These are phyloP conservation scores for zebrafish (Danio rerio) DNA, from an alignment of 2,113 vertebrate species.

Conservation along the genomic window GRCz12tu NC_133199.1:27848501-27849000, in stretches of 20 bases:
- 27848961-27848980: conserved; percentile 22
- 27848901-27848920: conserved; percentile 94
- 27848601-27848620: conserved; percentile 99
- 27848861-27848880: conserved; percentile 84
- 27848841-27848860: conserved; percentile 92
- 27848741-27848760: conserved; percentile 36
- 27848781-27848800: conserved; percentile 22
- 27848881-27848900: conserved; percentile 97
- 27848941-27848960: conserved; percentile 57
- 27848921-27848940: conserved; percentile 76
- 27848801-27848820: conserved; percentile 81
- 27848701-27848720: conserved; percentile 35
- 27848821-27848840: conserved; percentile 99
- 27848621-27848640: conserved; percentile 99
- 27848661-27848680: conserved; percentile 99
- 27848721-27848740: conserved; percentile 63
- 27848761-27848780: conserved; percentile 24
- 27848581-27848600: conserved; percentile 99
- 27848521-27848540: conserved; percentile 99
- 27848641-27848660: conserved; percentile 99
- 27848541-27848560: conserved; percentile 99
- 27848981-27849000: conserved; percentile 98
- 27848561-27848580: conserved; percentile 99
- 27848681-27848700: conserved; percentile 86
- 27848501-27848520: conserved; percentile 99